Evolutionary conservation across 2,888 invertebrate genomes (phyloP).

Genomic region (Hesperia comma): DNA sequence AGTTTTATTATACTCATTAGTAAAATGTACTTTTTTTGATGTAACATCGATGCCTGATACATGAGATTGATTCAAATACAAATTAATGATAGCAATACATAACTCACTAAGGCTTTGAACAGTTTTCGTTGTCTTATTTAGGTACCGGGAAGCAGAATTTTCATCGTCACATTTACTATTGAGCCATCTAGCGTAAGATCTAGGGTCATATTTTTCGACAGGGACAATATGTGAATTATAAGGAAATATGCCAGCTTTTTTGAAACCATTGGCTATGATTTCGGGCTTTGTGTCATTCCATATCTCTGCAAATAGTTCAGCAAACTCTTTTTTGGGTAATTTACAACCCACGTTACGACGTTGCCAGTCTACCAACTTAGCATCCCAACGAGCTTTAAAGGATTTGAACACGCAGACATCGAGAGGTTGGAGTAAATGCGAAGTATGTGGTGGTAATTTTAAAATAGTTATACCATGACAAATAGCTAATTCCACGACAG

Average conservation of each 20-base stretch:
- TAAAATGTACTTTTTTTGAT: too few species aligned
- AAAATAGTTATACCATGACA: slow-evolving; percentile 30
- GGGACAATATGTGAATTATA: slow-evolving; percentile 12
- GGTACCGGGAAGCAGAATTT: too few species aligned
- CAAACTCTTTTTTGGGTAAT: slow-evolving; percentile 36
- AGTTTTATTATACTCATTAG: too few species aligned
- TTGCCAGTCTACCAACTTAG: slow-evolving; percentile 34
- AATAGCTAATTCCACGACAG: slow-evolving; percentile 22
- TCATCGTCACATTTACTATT: too few species aligned
- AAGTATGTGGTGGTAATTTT: slow-evolving; percentile 35
- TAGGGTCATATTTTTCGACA: too few species aligned
- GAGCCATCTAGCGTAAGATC: too few species aligned
- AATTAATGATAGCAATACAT: too few species aligned
- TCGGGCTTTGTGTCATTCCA: slow-evolving; percentile 19
- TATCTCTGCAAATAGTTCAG: slow-evolving; percentile 18
- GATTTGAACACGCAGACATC: slow-evolving; percentile 30
- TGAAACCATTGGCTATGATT: slow-evolving; percentile 38
- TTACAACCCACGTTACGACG: slow-evolving; percentile 16
- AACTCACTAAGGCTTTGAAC: too few species aligned
- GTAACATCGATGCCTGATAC: too few species aligned
- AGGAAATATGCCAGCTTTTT: slow-evolving; percentile 20
- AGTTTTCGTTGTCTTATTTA: too few species aligned
- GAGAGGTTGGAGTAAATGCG: slow-evolving; percentile 35
- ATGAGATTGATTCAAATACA: too few species aligned
- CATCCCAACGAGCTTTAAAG: slow-evolving; percentile 35